Base-by-base conservation (phyloP, 2,797 vertebrate species). In the Darevskia mixta region DNA sequence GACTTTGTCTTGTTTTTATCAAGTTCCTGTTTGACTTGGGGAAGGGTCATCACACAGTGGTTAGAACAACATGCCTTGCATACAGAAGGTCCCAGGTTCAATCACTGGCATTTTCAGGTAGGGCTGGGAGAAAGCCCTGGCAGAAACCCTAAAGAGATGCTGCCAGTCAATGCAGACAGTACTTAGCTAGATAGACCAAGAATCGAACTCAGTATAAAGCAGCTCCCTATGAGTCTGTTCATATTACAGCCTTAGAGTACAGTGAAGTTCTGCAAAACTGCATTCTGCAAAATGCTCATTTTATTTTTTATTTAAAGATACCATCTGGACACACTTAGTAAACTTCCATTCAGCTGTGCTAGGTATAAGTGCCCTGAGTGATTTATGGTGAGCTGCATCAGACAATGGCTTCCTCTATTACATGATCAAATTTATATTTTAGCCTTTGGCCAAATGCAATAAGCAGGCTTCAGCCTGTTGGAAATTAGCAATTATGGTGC, bases 401-500 rank as follows among this genome's bases (percentile, higher is more conserved):
- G 43, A 69, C 20, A 25, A 79, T 55, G 15, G 77, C n/a, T 58
- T 79, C 8, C 85, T 79, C 25, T 43, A 69, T 78, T 85, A 32
- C 3, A 75, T 76, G 25, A 85, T 75, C 64, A 67, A 13, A 86
- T 67, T 86, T 67, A 29, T 64, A 61, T 45, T 78, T 49, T 67
- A 67, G 38, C 66, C 66, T 29, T 66, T 3, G 20, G 58, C 61
- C 43, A 86, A 43, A 67, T 49, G 41, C 75, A 78, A 35, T 86
- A 78, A 86, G 79, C 18, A 27, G 25, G 45, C 27, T 69, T 87
- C 78, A n/a, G 9, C 78, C 27, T 80, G 27, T 23, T 86, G 64
- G 32, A 80, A 87, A 87, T 80, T 80, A 80, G 69, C 25, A 73
- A 80, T 81, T 81, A 81, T 73, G 27, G 32, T 41, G 18, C 69